Base-by-base conservation (phyloP, 2,113 vertebrate genomes). In the Channa maculata region DNA sequence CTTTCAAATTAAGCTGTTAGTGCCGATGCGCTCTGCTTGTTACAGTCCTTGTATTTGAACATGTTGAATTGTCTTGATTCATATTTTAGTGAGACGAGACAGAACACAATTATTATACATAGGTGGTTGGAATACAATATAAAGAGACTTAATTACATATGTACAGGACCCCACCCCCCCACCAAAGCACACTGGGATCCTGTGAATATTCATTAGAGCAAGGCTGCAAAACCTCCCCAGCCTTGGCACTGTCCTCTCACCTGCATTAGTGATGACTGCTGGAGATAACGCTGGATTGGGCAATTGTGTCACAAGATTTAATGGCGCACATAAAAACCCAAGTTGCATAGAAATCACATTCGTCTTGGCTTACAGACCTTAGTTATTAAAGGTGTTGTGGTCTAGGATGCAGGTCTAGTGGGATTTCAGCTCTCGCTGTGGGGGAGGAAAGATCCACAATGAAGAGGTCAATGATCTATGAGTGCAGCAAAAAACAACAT, bases 351-450 rank as follows among this genome's bases (percentile, higher is more conserved):
- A 74, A 64, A 65, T 63, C 67, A 49, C 44, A 74, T 75, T 69
- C 2, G 7, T 57, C 64, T 61, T 60, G 60, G 39, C 66, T 79
- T 80, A 66, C 52, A 89, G 87, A 80, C 68, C 77, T 86, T 86
- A 65, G 46, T 9, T 9, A 44, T 81, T 73, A 53, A 85, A 80
- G 79, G 74, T 62, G 77, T 46, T 37, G 15, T 24, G 78, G 64
- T 24, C 24, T 24, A 24, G 24, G 24, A 24, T 24, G 1, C 24
- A 24, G 24, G 74, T 62, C 79, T 46, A 39, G 15, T 24, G 78
- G 64, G 89, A 85, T 39, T 39, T 34, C 5, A 4, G 15, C 50
- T 76, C 58, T 74, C 54, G 67, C 34, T 71, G 70, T 48, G 37
- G 5, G 48, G 76, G 74, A 66, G 62, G 69, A 43, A 52, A 41